Conservation (phyloP, 2,888 invertebrate genomes). For the Drosophila quinaria region DNA sequence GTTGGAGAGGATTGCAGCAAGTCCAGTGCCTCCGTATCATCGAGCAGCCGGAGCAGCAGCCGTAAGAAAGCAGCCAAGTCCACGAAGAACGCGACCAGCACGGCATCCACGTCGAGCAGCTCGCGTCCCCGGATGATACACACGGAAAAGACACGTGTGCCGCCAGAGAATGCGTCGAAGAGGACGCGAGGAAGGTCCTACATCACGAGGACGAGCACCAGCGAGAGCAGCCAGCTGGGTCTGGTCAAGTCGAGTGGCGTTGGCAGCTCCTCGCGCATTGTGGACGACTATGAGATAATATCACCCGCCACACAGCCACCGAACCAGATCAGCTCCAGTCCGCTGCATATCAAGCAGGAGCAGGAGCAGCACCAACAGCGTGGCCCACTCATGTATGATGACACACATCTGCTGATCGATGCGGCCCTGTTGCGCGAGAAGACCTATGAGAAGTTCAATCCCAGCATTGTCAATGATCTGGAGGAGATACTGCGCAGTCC, state of each 20-base stretch:
- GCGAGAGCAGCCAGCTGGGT: constrained; percentile 63
- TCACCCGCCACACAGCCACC: constrained; percentile 82
- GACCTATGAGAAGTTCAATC: constrained; percentile 83
- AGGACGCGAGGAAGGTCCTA: constrained; percentile 87
- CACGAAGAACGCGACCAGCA: constrained; percentile 27
- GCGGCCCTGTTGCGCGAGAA: constrained; percentile 82
- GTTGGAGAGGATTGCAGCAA: constrained; percentile 6
- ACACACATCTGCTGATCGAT: constrained; percentile 82
- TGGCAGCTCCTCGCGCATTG: constrained; percentile 69
- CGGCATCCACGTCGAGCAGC: constrained; percentile 65
- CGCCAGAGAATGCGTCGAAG: constrained; percentile 86
- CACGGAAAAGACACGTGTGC: constrained; percentile 89
- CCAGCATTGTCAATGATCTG: constrained; percentile 84
- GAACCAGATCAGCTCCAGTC: constrained; percentile 84
- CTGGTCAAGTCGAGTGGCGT: constrained; percentile 56
- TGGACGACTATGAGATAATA: constrained; percentile 84
- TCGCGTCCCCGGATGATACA: constrained; percentile 92
- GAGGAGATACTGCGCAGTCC: constrained; percentile 85
- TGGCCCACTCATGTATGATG: constrained; percentile 83
- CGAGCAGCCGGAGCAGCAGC: constrained; percentile 59
- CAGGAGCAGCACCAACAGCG: constrained; percentile 66
- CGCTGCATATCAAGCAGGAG: constrained; percentile 80
- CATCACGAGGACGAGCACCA: constrained; percentile 83
- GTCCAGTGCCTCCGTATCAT: constrained; percentile 21
- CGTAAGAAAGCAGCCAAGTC: constrained; percentile 51